phyloP scores from a whole-genome alignment of 2,888 invertebrate species.

The Hipparchia sbordonii region DNA sequence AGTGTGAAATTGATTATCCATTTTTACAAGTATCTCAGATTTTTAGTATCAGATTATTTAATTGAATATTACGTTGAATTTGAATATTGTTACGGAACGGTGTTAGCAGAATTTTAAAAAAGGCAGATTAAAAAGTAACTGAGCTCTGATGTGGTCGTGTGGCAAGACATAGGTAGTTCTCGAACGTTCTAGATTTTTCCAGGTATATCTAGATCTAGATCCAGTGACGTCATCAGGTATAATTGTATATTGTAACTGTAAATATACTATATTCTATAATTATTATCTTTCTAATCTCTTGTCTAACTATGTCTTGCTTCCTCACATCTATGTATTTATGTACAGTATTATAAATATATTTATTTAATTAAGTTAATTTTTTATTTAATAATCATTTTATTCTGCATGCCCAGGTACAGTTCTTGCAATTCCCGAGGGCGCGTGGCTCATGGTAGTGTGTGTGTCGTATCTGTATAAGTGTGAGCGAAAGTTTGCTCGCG shows the following conservation, averaged over 20 bases:
- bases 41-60: too few relatives aligned
- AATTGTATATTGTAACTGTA: conserved; percentile 47
- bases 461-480: too few relatives aligned
- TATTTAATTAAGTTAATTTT: conserved; percentile 16
- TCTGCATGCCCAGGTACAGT: neutral
- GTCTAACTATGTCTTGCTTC: conserved; percentile 82
- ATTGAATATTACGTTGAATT: conserved; percentile 48
- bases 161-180: conserved; percentile 77
- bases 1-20: too few relatives aligned
- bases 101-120: conserved; percentile 48
- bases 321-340: conserved; percentile 57
- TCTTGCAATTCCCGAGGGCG: too few relatives aligned
- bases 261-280: conserved; percentile 45
- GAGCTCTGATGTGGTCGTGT: conserved; percentile 79
- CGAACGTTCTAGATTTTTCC: conserved; percentile 47
- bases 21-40: too few relatives aligned
- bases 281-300: conserved; percentile 53
- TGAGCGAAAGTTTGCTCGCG: too few relatives aligned
- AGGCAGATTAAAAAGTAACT: conserved; percentile 57
- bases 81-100: conserved; percentile 37
- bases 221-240: conserved; percentile 65
- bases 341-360: conserved; percentile 32
- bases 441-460: too few relatives aligned
- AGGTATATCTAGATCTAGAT: conserved; percentile 40
- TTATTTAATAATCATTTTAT: neutral